Evolutionary conservation across 2,888 invertebrate species (phyloP).

Genomic region (Oscheius onirici): DNA sequence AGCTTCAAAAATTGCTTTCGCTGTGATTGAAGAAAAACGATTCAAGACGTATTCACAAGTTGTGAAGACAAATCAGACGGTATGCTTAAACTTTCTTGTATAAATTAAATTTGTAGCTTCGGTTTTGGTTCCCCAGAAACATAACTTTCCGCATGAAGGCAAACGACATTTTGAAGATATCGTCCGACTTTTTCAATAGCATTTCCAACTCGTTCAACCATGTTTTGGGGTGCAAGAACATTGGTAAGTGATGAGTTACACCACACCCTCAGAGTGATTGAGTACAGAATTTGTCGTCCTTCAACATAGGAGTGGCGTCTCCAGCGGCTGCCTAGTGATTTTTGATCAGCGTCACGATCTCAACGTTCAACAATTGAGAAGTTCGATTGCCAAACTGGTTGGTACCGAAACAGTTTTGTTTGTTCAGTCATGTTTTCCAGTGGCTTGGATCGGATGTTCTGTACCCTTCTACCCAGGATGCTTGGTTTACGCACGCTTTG

Average conservation of each 20-base stretch:
- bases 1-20: slow-evolving; percentile 13
- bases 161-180: slow-evolving; percentile 2
- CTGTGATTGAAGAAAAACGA: slow-evolving; percentile 18
- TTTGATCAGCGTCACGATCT: slow-evolving; percentile 27
- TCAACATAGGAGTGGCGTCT: slow-evolving; percentile 10
- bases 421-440: not conserved
- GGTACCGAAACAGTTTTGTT: not conserved
- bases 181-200: not conserved
- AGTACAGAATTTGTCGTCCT: slow-evolving; percentile 18
- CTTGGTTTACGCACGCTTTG: slow-evolving; percentile 19
- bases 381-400: slow-evolving; percentile 27
- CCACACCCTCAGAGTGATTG: too few species aligned
- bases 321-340: slow-evolving; percentile 25
- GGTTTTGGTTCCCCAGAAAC: slow-evolving; percentile 25
- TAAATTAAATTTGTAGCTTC: slow-evolving; percentile 6
- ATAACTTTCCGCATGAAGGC: not conserved
- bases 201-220: not conserved
- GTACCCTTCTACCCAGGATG: slow-evolving; percentile 8
- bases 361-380: slow-evolving; percentile 11
- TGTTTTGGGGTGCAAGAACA: not conserved
- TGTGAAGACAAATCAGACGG: slow-evolving; percentile 19
- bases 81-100: not conserved
- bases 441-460: slow-evolving; percentile 24
- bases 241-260: slow-evolving; percentile 8
- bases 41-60: slow-evolving; percentile 13